phyloP scores from a whole-genome alignment of 2,797 vertebrate genomes.

The Anabas testudineus region DNA sequence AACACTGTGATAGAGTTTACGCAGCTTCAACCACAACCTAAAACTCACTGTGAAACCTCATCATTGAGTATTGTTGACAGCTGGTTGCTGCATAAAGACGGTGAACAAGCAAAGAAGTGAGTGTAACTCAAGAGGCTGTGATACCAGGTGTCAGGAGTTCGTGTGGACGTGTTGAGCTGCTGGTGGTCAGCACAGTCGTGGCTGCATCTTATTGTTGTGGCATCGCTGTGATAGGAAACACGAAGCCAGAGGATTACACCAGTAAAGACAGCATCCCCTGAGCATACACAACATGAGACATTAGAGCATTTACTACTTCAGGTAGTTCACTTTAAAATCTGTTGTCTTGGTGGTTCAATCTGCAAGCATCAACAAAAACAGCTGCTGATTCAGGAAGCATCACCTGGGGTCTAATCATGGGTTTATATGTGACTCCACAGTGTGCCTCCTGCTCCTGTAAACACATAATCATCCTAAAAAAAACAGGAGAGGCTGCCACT shows the following conservation, averaged over 20 bases:
- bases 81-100: background rate
- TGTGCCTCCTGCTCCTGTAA: conserved; percentile 12
- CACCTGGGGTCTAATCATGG: conserved; percentile 56
- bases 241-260: conserved; percentile 43
- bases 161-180: conserved; percentile 39
- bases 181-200: conserved; percentile 40
- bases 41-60: conserved; percentile 9
- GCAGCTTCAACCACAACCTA: conserved; percentile 6
- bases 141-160: conserved; percentile 32
- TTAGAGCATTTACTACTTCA: no score
- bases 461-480: conserved; percentile 49
- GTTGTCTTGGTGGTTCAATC: conserved; percentile 4
- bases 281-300: conserved; percentile 7
- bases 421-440: conserved; percentile 44
- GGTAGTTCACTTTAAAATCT: background rate
- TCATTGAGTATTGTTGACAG: conserved; percentile 7
- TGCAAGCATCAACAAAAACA: conserved; percentile 28
- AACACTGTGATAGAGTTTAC: conserved; percentile 3
- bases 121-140: background rate
- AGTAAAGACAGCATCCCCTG: conserved; percentile 32
- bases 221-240: conserved; percentile 32
- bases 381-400: conserved; percentile 24
- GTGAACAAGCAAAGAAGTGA: background rate
- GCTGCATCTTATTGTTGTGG: conserved; percentile 52
- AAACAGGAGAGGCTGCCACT: conserved; percentile 39